Percentiles rank a stretch among this genome's conserved stretches.
Conservation (phyloP, 2,888 invertebrate species). For the Pogonocherus hispidulus region DNA sequence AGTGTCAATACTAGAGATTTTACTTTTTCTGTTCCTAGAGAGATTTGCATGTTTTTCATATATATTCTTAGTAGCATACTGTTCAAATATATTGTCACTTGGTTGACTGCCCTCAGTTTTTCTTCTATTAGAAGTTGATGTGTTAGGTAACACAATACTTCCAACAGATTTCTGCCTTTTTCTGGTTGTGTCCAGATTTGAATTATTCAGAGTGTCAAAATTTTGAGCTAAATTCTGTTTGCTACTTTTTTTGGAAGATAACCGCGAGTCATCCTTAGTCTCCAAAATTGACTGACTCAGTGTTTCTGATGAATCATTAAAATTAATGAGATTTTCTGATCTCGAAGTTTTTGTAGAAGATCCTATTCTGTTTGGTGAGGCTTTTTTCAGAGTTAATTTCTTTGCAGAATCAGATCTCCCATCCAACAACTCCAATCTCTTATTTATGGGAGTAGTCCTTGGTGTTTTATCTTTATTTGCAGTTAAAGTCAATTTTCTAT, state of each 20-base stretch:
- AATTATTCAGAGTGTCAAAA: neutral
- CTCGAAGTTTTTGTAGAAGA: too few relatives aligned
- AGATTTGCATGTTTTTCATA: neutral
- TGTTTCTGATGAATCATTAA: too few relatives aligned
- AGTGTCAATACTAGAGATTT: constrained; percentile 6
- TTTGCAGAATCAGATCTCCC: neutral
- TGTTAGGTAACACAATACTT: neutral
- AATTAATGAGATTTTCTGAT: too few relatives aligned
- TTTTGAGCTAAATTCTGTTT: neutral
- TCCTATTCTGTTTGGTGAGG: neutral
- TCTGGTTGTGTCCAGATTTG: neutral
- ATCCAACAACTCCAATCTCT: neutral
- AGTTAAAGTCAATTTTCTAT: neutral
- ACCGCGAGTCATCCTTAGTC: neutral
- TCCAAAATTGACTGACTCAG: too few relatives aligned
- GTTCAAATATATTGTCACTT: neutral
- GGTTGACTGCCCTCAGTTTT: neutral
- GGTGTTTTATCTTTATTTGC: neutral
- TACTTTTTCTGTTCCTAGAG: neutral
- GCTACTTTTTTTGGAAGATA: neutral
- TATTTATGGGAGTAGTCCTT: constrained; percentile 2
- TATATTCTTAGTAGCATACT: neutral
- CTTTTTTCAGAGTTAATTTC: neutral
- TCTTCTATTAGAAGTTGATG: neutral
- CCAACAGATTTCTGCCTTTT: neutral